These are phyloP conservation scores for Hozukius guyotensis DNA, from an alignment of 2,797 vertebrate species.

Conservation along the genomic window DNA sequence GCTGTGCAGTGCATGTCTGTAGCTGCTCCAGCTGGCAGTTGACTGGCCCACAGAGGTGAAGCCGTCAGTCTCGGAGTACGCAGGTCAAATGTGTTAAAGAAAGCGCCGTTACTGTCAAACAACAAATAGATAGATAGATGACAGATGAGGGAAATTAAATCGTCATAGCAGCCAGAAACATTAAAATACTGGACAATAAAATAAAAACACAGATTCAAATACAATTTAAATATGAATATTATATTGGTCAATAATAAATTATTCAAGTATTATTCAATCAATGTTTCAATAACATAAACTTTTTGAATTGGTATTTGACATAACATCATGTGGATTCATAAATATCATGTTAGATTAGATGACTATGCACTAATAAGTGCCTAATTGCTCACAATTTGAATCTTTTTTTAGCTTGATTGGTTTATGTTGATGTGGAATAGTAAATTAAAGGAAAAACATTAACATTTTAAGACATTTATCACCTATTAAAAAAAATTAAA, in stretches of 20 bases:
- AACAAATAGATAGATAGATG: background rate
- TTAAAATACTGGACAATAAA: too few species aligned
- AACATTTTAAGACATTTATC: background rate
- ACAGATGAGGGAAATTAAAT: too few species aligned
- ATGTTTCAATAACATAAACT: background rate
- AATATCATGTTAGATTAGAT: background rate
- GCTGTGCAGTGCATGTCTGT: conserved; percentile 50
- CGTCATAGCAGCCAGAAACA: too few species aligned
- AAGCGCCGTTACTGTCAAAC: background rate
- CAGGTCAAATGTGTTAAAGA: conserved; percentile 52
- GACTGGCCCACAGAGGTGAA: conserved; percentile 64
- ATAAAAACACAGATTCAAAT: too few species aligned
- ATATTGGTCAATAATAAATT: too few species aligned
- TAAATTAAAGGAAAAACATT: background rate
- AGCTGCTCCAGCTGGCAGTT: conserved; percentile 69
- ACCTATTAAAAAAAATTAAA: background rate
- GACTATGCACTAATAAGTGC: background rate
- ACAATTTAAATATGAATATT: too few species aligned
- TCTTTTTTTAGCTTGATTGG: background rate
- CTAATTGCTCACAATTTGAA: background rate
- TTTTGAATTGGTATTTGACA: background rate
- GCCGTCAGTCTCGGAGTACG: conserved; percentile 33
- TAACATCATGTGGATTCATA: background rate
- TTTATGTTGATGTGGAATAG: background rate
- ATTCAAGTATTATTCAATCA: too few species aligned